phyloP scores from a whole-genome alignment of 2,888 invertebrate genomes.

The Ligdia adustata region DNA sequence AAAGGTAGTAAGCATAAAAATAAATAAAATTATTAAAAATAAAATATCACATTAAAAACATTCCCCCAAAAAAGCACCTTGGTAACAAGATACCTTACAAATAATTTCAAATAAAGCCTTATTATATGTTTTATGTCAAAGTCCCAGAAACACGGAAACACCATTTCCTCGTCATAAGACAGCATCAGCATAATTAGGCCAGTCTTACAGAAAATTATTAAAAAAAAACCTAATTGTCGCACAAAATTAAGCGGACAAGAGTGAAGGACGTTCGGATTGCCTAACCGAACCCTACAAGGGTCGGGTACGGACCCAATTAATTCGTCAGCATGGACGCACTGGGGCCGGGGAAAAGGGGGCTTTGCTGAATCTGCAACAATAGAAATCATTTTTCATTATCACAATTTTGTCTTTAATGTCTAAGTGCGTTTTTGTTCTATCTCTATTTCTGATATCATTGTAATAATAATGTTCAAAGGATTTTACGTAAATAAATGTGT shows the following conservation, averaged over 20 bases:
- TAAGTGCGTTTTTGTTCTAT: too few species aligned
- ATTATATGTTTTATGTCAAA: constrained; percentile 16
- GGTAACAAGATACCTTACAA: too few species aligned
- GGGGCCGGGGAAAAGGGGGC: constrained; percentile 8
- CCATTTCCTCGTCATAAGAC: constrained; percentile 27
- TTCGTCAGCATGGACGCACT: constrained; percentile 31
- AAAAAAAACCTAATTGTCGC: constrained; percentile 38
- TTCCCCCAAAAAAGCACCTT: too few species aligned
- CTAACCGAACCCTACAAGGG: constrained; percentile 63
- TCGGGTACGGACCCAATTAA: constrained; percentile 41
- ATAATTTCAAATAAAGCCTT: constrained; percentile 11
- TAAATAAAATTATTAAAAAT: background rate
- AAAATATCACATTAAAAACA: too few species aligned
- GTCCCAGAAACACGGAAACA: constrained; percentile 25
- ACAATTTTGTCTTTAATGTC: too few species aligned
- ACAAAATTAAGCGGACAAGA: constrained; percentile 51
- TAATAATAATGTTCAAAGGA: too few species aligned
- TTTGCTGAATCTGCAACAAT: too few species aligned
- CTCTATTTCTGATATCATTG: too few species aligned
- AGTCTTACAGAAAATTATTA: constrained; percentile 32
- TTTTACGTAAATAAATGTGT: too few species aligned
- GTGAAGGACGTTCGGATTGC: constrained; percentile 51
- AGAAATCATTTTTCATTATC: too few species aligned
- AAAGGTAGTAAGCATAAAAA: background rate
- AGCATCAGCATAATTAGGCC: constrained; percentile 32